Base-by-base conservation (phyloP, 1,140 invertebrate species). In the Camponotus pennsylvanicus region DNA sequence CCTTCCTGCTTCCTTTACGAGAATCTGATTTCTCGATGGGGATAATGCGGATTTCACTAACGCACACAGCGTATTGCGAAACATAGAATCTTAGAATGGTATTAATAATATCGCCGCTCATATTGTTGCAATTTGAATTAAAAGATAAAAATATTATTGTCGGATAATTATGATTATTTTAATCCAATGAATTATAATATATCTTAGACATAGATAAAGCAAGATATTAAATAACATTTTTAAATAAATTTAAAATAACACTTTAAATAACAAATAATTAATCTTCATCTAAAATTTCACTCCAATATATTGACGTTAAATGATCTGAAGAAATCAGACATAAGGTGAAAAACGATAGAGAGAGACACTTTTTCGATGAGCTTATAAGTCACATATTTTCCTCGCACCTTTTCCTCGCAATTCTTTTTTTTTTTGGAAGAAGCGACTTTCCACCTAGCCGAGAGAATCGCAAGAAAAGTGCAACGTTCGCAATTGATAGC, bases 401-500 rank as follows among this genome's bases (percentile, higher is more conserved):
- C 40, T 40, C 34, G 34, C 34, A 15, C 18, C 34, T 59, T 75
- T 59, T 75, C 45, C 15, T 21, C 49, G 13, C 13, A 52, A 9
- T 18, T 52, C 27, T 1, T 27, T 13, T 52, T 13, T 52, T 52
- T 52, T 18, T 4, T 2, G 49, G 15, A 18, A 52, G 15, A 0
- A 49, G 34, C 27, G 42, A 8, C 55, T 78, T 64, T 66, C 32
- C 61, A 49, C 34, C 32, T 57, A 71, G 52, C 21, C 15, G 34
- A 42, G 45, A 55, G 64, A 40, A 70, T 9, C 63, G n/a, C n/a
- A 15, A 32, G 37, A 34, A 70, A 71, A 80, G 49, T 37, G 78
- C 55, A 80, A 80, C 49, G 67, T 70, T 80, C 45, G 66, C 66
- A 80, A 80, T 71, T 80, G 78, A 80, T 80, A 70, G 66, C 11